phyloP scores from a whole-genome alignment of 2,888 invertebrate species.

The Argyra leucocephala region DNA sequence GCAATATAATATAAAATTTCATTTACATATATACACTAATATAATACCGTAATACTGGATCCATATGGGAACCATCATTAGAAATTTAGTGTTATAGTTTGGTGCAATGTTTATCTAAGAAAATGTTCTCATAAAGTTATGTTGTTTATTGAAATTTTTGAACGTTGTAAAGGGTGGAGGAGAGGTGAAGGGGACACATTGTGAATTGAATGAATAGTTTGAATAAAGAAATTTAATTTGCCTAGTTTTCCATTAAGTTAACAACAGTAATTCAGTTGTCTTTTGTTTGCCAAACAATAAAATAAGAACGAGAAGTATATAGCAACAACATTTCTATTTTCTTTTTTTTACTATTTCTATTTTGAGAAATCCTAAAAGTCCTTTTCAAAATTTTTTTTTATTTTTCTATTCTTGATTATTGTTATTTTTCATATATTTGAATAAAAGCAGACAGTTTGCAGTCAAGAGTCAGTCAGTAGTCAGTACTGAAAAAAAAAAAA shows the following conservation, averaged over 20 bases:
- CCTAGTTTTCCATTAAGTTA: conserved; percentile 6
- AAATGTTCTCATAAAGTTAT: not conserved
- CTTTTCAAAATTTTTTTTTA: not conserved
- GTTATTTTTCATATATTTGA: not conserved
- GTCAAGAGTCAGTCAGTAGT: not conserved
- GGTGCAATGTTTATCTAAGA: too few relatives aligned
- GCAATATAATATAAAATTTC: too few relatives aligned
- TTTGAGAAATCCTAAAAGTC: not conserved
- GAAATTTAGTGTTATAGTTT: not conserved
- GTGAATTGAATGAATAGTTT: too few relatives aligned
- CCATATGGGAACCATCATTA: too few relatives aligned
- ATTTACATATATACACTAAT: too few relatives aligned
- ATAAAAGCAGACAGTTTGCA: not conserved
- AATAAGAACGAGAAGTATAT: not conserved
- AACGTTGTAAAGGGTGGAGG: not conserved
- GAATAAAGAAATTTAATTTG: not conserved
- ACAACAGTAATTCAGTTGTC: conserved; percentile 4
- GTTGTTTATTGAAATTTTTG: too few relatives aligned
- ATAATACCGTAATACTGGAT: too few relatives aligned
- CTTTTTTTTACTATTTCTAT: not conserved
- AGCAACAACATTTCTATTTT: not conserved
- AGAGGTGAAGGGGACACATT: not conserved
- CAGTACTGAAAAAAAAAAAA: not conserved
- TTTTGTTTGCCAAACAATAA: not conserved
- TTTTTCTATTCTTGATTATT: not conserved